phyloP scores from a whole-genome alignment of 2,113 vertebrate species.

The Isurus oxyrinchus region DNA sequence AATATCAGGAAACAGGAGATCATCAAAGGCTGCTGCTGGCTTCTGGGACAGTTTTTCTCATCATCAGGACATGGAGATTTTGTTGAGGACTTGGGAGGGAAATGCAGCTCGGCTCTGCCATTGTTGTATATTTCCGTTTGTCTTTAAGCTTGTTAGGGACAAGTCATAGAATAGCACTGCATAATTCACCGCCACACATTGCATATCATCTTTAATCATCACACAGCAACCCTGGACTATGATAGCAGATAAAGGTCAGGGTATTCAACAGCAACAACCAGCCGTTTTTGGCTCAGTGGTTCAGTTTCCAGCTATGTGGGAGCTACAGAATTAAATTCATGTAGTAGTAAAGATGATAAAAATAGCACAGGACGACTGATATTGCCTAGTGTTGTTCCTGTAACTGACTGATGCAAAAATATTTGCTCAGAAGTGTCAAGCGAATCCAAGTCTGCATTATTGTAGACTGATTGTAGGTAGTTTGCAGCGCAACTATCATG shows the following conservation, averaged over 20 bases:
- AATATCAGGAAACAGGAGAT: conserved; percentile 98
- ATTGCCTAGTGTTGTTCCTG: conserved; percentile 22
- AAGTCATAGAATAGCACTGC: background rate
- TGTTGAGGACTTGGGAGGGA: conserved; percentile 80
- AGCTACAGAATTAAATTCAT: conserved; percentile 1
- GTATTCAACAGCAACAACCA: background rate
- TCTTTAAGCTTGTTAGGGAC: conserved; percentile 66
- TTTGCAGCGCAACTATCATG: background rate
- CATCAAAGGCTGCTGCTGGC: conserved; percentile 82
- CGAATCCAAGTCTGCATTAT: background rate
- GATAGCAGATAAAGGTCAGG: conserved; percentile 31
- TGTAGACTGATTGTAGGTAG: background rate
- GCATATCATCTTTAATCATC: conserved; percentile 33
- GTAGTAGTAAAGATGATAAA: background rate
- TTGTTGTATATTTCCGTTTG: conserved; percentile 93
- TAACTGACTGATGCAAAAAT: conserved; percentile 14
- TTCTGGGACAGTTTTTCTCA: conserved; percentile 60
- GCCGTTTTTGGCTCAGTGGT: conserved; percentile 7
- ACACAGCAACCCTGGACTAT: background rate
- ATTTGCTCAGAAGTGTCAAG: background rate
- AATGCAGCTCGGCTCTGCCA: conserved; percentile 98
- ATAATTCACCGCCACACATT: conserved; percentile 28
- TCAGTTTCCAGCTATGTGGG: background rate
- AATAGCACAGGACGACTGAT: background rate
- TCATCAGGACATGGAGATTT: conserved; percentile 73